Evolutionary conservation across 2,888 invertebrate species (phyloP).

Genomic region (Orthosia cruda): DNA sequence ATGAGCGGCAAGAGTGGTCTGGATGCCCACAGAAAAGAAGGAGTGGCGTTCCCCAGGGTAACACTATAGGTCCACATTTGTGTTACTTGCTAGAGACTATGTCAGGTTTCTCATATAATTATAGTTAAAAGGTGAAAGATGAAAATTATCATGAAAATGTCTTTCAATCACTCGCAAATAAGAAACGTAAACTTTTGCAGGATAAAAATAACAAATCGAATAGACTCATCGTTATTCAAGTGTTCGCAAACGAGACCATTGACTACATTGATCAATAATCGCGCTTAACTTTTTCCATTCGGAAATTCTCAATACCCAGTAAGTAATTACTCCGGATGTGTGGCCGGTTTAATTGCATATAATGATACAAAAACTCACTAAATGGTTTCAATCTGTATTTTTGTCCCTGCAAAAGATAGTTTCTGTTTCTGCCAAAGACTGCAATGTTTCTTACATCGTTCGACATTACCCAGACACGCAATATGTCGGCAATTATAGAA

Average conservation of each 20-base stretch:
- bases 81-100: neutral
- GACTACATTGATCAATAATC: no score
- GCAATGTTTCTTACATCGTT: neutral
- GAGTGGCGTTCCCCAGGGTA: neutral
- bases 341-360: slow-evolving; percentile 15
- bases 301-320: slow-evolving; percentile 8
- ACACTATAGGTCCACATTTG: neutral
- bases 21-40: neutral
- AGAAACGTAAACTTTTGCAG: neutral
- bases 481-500: slow-evolving; percentile 33
- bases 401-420: slow-evolving; percentile 1
- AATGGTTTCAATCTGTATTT: slow-evolving; percentile 5
- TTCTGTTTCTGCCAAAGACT: neutral
- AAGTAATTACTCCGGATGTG: slow-evolving; percentile 4
- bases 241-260: neutral
- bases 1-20: no score
- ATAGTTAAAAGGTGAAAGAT: neutral
- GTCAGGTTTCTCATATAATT: no score
- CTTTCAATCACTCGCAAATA: neutral
- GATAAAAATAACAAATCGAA: neutral
- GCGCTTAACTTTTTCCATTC: slow-evolving; percentile 11
- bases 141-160: neutral
- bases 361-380: slow-evolving; percentile 21
- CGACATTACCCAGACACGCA: slow-evolving; percentile 48
- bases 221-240: neutral